Base-by-base conservation (phyloP, 2,888 invertebrate species). In the Rosalia funebris region DNA sequence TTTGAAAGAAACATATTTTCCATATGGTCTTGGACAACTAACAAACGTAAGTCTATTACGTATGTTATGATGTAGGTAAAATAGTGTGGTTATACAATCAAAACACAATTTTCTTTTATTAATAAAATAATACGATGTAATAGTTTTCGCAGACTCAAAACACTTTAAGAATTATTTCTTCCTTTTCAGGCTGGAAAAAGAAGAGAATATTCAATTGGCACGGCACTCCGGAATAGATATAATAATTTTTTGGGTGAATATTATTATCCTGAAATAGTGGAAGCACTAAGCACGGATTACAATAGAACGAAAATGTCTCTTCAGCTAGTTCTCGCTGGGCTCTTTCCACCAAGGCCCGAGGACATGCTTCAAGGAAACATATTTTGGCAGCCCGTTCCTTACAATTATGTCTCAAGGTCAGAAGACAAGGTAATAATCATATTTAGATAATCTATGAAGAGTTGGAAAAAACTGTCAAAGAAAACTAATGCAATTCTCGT, bases 371-470 rank as follows among this genome's bases (percentile, higher is more conserved):
- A 86, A 69, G 68, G 76, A 1, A 44, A 63, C 9, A 76, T 90
- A 59, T 80, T 83, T 63, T 93, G 92, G 92, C 89, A 91, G 71
- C 92, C 92, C 2, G 87, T 91, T 57, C 90, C 91, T n/a, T 85
- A 91, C 16, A 87, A 87, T 74, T 89, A 88, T 12, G 83, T 86
- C 69, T 84, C 87, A 0, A 47, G 55, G 11, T 14, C 62, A 41
- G 34, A 69, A 14, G 77, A 77, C 54, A 65, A 57, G 15, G 50
- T 50, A 36, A 32, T n/a, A n/a, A n/a, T n/a, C n/a, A n/a, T n/a
- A n/a, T n/a, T n/a, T 12, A 25, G 25, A 7, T 25, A 25, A 25
- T 7, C 25, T 25, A 25, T 25, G 25, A n/a, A n/a, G n/a, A n/a
- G n/a, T n/a, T n/a, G n/a, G n/a, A n/a, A n/a, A n/a, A n/a, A n/a